Base-by-base conservation (phyloP, 1,140 invertebrate species). In the Hycleus phaleratus region DNA sequence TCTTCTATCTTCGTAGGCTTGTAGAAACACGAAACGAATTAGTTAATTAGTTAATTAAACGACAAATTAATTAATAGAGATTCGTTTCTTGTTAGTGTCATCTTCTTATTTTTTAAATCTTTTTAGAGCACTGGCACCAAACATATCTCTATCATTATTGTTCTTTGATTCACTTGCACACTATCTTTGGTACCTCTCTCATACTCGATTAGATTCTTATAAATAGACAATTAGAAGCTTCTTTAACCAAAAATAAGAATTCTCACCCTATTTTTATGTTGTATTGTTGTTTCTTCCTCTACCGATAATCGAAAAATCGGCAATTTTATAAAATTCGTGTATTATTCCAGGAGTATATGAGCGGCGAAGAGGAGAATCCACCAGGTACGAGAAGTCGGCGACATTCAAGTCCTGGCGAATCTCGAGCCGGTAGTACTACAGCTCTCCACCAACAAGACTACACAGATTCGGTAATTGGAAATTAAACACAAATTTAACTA, bases 391-490 rank as follows among this genome's bases (percentile, higher is more conserved):
- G 81, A 52, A 84, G 81, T 66, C 70, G 81, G 59, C 69, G 83
- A 70, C 82, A 84, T 74, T 82, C 83, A 58, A 82, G 81, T 73
- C 82, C 82, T 63, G 79, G 79, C 55, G 80, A 80, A 64, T 81
- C 78, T 8, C 68, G 79, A 61, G 75, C 80, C 49, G 80, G 79
- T 61, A 81, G 79, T 70, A 79, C 79, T 11, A 81, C 77, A 11
- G 79, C 77, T 7, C 65, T 81, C 32, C 79, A 81, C 65, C 78
- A 80, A 51, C 74, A 77, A 65, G 82, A 83, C 71, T 85, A 83
- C 74, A 63, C 70, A 3, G 82, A 85, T 70, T 73, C 82, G 73
- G 83, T 85, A 74, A 84, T 82, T 83, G 38, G 40, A 5, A 42
- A 4, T 11, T 7, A 42, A 42, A n/a, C 40, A 42, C 11, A 10